Evolutionary conservation across 2,888 invertebrate species (phyloP).

Genomic region (Liodrosophila aerea): DNA sequence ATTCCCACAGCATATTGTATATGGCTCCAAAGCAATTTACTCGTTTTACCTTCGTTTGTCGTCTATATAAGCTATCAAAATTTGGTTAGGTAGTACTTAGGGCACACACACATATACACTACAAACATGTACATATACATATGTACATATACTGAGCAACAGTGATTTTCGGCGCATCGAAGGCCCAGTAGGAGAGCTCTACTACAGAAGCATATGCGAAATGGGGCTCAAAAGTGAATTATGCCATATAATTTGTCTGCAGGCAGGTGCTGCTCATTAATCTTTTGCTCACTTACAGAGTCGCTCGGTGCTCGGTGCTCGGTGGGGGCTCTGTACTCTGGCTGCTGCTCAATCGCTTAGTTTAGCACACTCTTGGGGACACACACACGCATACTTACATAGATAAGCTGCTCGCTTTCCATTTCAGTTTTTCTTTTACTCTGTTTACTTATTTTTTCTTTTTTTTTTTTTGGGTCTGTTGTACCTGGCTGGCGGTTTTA

Average conservation of each 20-base stretch:
- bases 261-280: conserved; percentile 73
- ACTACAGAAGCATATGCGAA: conserved; percentile 38
- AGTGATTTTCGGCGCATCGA: too few species aligned
- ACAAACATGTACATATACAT: too few species aligned
- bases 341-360: conserved; percentile 38
- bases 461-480: neutral
- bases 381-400: conserved; percentile 9
- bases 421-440: conserved; percentile 18
- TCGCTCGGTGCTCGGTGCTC: conserved; percentile 29
- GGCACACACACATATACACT: too few species aligned
- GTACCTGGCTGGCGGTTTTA: conserved; percentile 39
- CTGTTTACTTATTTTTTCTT: neutral
- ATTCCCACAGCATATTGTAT: too few species aligned
- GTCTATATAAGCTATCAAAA: neutral
- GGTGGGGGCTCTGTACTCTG: conserved; percentile 1
- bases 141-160: too few species aligned
- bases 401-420: conserved; percentile 39
- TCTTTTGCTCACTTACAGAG: conserved; percentile 60
- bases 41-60: neutral
- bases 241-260: conserved; percentile 72
- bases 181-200: too few species aligned
- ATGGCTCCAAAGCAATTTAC: too few species aligned
- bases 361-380: conserved; percentile 51
- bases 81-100: neutral
- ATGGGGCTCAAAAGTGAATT: conserved; percentile 61